Evolutionary conservation across 2,113 vertebrate genomes (phyloP).

Genomic region (Cepphus grylle): DNA sequence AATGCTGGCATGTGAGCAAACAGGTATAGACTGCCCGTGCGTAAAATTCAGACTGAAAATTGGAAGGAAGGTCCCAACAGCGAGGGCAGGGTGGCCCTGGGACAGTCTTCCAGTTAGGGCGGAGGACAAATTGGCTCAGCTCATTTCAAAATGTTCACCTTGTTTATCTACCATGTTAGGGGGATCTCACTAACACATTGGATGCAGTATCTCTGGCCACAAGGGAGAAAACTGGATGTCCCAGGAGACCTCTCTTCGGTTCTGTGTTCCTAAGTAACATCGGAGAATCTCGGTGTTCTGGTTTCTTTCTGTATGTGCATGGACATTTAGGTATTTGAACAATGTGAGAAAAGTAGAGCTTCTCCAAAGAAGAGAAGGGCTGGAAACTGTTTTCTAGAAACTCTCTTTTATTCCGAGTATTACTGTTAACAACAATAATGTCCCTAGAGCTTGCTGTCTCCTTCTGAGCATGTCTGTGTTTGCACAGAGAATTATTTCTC

Average conservation of each 20-base stretch:
- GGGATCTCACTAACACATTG: neutral
- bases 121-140: neutral
- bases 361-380: neutral
- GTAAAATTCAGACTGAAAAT: neutral
- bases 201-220: fast-evolving
- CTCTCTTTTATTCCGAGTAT: neutral
- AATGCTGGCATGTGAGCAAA: neutral
- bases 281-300: neutral
- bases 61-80: neutral
- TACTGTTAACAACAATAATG: neutral
- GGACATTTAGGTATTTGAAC: neutral
- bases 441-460: neutral
- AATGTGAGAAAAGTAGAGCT: neutral
- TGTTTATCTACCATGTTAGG: neutral
- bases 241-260: neutral
- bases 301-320: neutral
- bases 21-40: neutral
- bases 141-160: neutral
- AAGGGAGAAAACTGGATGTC: neutral
- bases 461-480: neutral
- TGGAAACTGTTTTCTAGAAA: neutral
- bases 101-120: neutral
- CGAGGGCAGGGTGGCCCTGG: neutral
- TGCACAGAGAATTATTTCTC: neutral
- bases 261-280: neutral